A percentile compares a stretch with the other conserved stretches of the same genome.
phyloP scores from a whole-genome alignment of 2,888 invertebrate genomes.

The Drosophila parthenogenetica region DNA sequence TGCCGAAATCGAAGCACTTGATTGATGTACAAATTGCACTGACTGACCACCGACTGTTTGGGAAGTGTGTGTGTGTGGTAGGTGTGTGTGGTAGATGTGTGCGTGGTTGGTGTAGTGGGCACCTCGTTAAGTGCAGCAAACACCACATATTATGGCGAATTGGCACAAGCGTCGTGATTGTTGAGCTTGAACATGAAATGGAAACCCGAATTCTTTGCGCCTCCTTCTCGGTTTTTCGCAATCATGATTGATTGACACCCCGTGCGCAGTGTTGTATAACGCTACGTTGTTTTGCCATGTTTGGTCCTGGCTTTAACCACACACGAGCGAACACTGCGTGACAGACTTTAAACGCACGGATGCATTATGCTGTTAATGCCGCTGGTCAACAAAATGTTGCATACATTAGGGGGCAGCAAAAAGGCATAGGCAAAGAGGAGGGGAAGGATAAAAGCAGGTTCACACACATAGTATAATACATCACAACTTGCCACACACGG shows the following conservation, averaged over 20 bases:
- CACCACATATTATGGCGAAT: slow-evolving; percentile 59
- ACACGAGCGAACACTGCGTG: slow-evolving; percentile 40
- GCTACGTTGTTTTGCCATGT: neutral
- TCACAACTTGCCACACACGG: slow-evolving; percentile 24
- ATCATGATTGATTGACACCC: slow-evolving; percentile 67
- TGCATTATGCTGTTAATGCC: slow-evolving; percentile 19
- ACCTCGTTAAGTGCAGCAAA: slow-evolving; percentile 52
- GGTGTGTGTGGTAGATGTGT: slow-evolving; percentile 3
- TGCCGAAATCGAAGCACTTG: slow-evolving; percentile 48
- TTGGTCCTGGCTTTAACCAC: slow-evolving; percentile 37
- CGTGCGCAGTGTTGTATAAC: slow-evolving; percentile 10
- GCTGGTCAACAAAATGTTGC: slow-evolving; percentile 51
- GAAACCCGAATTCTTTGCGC: slow-evolving; percentile 36
- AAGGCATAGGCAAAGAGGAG: neutral
- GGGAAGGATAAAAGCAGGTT: neutral
- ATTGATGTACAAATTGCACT: slow-evolving; percentile 67
- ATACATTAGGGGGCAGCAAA: slow-evolving; percentile 33
- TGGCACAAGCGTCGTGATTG: slow-evolving; percentile 35
- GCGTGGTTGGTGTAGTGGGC: slow-evolving; percentile 25
- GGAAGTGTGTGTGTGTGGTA: neutral
- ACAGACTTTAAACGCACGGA: slow-evolving; percentile 27
- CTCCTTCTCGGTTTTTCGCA: slow-evolving; percentile 10
- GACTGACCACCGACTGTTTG: slow-evolving; percentile 33
- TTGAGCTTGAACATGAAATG: slow-evolving; percentile 33
- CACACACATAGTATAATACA: slow-evolving; percentile 12